Base-by-base conservation (phyloP, 2,888 invertebrate species). In the Acrobasis suavella region DNA sequence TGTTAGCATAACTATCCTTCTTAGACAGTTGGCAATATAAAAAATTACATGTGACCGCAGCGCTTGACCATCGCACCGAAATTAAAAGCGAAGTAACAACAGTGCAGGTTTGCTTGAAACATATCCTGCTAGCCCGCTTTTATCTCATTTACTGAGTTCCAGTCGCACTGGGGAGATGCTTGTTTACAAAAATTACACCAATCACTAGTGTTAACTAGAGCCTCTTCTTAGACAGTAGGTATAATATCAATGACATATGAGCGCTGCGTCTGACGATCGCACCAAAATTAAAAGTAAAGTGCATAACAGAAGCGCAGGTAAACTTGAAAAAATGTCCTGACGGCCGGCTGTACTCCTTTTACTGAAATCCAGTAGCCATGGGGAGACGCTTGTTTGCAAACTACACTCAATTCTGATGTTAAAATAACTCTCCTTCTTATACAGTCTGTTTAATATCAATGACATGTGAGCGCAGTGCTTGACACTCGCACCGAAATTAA, bases 281-380 rank as follows among this genome's bases (percentile, higher is more conserved):
- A 77, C 75, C 72, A 69, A 86, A 86, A 87, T 87, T 84, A 87
- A 86, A 86, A 87, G 84, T 84, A 86, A 85, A 85, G 81, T 86
- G n/a, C n/a, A n/a, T n/a, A 80, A 72, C 68, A 72, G 68, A 79
- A 78, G 78, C 77, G 77, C 69, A 74, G 77, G 77, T 81, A 82
- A 78, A 83, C 80, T 82, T 82, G 73, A 83, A 86, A 86, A 85
- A 85, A 85, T 85, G 82, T 81, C 78, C 72, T 67, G 72, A 68
- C 71, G 72, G 73, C 76, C 73, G 73, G 77, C 77, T 77, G 80
- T 83, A 80, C 84, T 81, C 82, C 86, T 83, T 87, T 86, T n/a
- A n/a, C n/a, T n/a, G n/a, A n/a, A n/a, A n/a, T 62, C 62, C 59
- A 58, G 60, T 62, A 63, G 63, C 32, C 2, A 0, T 32, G 32